phyloP scores from a whole-genome alignment of 2,113 vertebrate genomes.

The Prunella fulvescens region DNA sequence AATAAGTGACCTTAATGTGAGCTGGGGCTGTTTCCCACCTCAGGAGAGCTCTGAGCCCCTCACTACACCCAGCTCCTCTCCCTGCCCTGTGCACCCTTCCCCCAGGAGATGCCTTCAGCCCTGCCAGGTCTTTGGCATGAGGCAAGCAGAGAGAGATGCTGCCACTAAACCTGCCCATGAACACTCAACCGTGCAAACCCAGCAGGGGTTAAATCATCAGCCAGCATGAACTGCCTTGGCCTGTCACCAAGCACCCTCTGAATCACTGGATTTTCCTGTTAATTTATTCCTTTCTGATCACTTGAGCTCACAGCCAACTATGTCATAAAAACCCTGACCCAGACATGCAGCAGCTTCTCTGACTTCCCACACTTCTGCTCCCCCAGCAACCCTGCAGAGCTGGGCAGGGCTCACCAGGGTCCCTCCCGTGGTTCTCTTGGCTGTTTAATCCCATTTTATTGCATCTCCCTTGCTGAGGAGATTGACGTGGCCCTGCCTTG shows the following conservation, averaged over 20 bases:
- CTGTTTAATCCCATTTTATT: background rate
- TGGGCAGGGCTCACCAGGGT: background rate
- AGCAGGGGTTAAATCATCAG: background rate
- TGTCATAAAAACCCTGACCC: background rate
- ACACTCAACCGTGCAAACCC: background rate
- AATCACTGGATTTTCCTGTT: conserved; percentile 17
- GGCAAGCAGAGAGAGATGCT: background rate
- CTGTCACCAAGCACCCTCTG: background rate
- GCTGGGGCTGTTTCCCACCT: background rate
- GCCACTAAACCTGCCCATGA: background rate
- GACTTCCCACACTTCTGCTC: background rate
- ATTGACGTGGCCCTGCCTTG: background rate
- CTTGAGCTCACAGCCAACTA: background rate
- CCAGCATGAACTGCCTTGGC: background rate
- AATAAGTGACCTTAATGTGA: background rate
- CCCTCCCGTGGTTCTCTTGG: background rate
- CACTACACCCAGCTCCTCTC: background rate
- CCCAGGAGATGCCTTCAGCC: background rate
- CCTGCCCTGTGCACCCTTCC: background rate
- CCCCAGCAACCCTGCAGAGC: background rate
- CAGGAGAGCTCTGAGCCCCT: background rate
- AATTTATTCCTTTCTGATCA: conserved; percentile 13
- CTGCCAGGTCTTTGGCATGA: background rate
- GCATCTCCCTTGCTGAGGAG: background rate
- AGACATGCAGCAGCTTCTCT: background rate